Base-by-base conservation (phyloP, 2,113 vertebrate species). In the Todiramphus saurophagus region DNA sequence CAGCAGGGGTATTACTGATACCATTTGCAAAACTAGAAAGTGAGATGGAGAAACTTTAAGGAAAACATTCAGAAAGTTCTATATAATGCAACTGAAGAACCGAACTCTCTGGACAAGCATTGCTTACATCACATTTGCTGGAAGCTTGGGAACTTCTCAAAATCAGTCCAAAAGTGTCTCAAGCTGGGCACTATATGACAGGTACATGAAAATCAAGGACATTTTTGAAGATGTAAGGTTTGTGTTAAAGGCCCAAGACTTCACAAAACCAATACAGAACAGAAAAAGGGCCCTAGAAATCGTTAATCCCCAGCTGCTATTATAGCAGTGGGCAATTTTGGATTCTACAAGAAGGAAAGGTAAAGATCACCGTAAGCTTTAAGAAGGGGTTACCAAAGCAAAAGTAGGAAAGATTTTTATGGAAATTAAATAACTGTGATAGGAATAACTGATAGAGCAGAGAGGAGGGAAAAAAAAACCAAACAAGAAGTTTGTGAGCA, bases 41-140 rank as follows among this genome's bases (percentile, higher is more conserved):
- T 8, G 9, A 56, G 39, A 80, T 11, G 73, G 27, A 39, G 50
- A 58, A 64, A 68, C 23, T 56, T 12, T 12, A n/a, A 48, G 16
- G 24, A 83, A 67, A 78, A 51, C 19, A 39, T 69, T 60, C 31
- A 59, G 37, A 16, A 87, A 81, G 16, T 51, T 72, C n/a, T n/a
- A 2, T 9, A 12, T 20, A 31, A 62, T 9, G 15, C 62, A 66
- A 89, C 12, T 3, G 28, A 59, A 83, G 58, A 69, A 5, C 18
- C 15, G 20, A 35, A 80, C 37, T 31, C 13, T 72, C 43, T 86
- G 72, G 39, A 16, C 11, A 14, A 3, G 25, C 19, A 23, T 1
- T 48, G 63, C 67, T 69, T 56, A 16, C 17, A 83, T 10, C 10
- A 20, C 8, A 51, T 41, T 35, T 0, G 0, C 41, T 48, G n/a